Evolutionary conservation across 1,140 invertebrate species (phyloP).

Genomic region (Tenebrio molitor): DNA sequence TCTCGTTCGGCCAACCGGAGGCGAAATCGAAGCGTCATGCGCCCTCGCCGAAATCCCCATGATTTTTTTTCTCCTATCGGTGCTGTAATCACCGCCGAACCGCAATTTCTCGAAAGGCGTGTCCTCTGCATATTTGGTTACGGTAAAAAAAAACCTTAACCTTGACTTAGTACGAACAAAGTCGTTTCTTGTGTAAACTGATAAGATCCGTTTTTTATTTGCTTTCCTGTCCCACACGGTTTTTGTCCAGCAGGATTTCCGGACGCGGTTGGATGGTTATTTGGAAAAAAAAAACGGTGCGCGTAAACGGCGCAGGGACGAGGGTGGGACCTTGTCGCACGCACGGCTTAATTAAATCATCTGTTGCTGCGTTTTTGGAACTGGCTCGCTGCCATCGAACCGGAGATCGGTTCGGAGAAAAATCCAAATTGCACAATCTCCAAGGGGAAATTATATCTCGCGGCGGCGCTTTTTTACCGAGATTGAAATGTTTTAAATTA

Average conservation of each 20-base stretch:
- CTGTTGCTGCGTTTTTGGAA: background rate
- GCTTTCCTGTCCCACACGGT: conserved; percentile 2
- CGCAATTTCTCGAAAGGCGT: background rate
- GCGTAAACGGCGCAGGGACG: background rate
- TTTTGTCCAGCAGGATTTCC: background rate
- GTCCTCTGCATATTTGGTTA: background rate
- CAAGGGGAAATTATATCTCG: background rate
- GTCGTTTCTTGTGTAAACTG: conserved; percentile 2
- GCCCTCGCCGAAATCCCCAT: no score
- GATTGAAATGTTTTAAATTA: conserved; percentile 11
- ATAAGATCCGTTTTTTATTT: conserved; percentile 23
- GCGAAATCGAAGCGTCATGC: no score
- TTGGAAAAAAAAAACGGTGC: background rate
- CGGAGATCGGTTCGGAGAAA: background rate
- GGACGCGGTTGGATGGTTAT: background rate
- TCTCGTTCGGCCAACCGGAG: no score
- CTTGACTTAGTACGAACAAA: conserved; percentile 18
- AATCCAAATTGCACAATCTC: background rate
- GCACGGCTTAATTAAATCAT: conserved; percentile 4
- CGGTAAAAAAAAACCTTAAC: conserved; percentile 13
- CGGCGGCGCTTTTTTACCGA: conserved; percentile 9
- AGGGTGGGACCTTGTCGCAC: background rate
- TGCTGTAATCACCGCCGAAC: no score
- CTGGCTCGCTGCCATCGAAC: background rate
- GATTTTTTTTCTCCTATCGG: no score